Conservation (phyloP, 2,888 invertebrate genomes). For the Caenorhabditis zanzibari region DNA sequence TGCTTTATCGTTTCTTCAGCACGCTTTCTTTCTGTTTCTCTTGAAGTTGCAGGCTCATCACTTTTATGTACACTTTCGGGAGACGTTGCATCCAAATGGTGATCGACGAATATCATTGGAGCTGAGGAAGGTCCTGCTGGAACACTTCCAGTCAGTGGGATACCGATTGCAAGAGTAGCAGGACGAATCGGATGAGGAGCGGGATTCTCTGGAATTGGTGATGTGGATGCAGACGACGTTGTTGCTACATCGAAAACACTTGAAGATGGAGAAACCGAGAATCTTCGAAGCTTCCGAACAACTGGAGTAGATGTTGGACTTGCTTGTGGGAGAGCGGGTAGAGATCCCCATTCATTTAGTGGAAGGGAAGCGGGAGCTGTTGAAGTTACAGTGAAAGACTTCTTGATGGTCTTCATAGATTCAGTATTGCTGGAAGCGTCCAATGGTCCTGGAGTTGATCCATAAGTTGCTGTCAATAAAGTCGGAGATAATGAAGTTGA, state of each 20-base stretch:
- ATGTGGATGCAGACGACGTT: constrained; percentile 24
- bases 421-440: constrained; percentile 68
- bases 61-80: neutral
- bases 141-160: constrained; percentile 51
- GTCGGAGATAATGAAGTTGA: constrained; percentile 8
- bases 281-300: constrained; percentile 73
- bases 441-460: constrained; percentile 52
- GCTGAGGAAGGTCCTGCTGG: constrained; percentile 67
- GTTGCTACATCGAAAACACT: constrained; percentile 71
- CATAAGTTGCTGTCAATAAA: constrained; percentile 25
- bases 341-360: constrained; percentile 71
- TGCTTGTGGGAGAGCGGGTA: constrained; percentile 71
- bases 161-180: constrained; percentile 65
- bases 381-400: constrained; percentile 49
- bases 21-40: constrained; percentile 16
- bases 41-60: constrained; percentile 33
- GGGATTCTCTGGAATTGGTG: constrained; percentile 39
- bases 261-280: constrained; percentile 76
- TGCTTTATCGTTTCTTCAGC: constrained; percentile 11
- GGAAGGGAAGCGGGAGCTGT: constrained; percentile 28
- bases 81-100: neutral
- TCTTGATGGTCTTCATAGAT: constrained; percentile 74
- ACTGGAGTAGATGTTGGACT: constrained; percentile 59
- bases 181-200: constrained; percentile 51
- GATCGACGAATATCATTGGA: constrained; percentile 55